Percentiles rank a stretch among this genome's conserved stretches.
These are phyloP conservation scores for Trichoplusia ni DNA, from an alignment of 1,140 invertebrate species.

Conservation along the genomic window DNA sequence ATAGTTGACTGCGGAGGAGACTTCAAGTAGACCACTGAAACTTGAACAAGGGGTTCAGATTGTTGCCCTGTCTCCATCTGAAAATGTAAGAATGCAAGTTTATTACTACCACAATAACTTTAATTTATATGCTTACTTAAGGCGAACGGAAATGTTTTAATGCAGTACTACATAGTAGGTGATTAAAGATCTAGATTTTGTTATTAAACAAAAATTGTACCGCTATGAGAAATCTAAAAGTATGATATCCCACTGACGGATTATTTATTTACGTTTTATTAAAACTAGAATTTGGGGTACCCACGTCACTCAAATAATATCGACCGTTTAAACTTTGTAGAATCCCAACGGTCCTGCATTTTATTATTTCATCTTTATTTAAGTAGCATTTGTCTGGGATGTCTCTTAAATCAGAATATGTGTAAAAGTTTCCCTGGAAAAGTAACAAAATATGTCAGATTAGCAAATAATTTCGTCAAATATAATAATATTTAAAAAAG, in stretches of 20 bases:
- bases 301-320: constrained; percentile 61
- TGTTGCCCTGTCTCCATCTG: constrained; percentile 5
- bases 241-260: too few relatives aligned
- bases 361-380: constrained; percentile 41
- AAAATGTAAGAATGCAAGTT: background rate
- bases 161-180: too few relatives aligned
- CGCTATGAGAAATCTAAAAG: too few relatives aligned
- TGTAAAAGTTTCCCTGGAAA: constrained; percentile 61
- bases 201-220: too few relatives aligned
- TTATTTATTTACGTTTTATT: too few relatives aligned
- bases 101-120: too few relatives aligned
- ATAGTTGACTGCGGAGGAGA: constrained; percentile 40
- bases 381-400: constrained; percentile 43
- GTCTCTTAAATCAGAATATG: constrained; percentile 39
- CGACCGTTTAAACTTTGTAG: constrained; percentile 56
- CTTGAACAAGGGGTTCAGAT: constrained; percentile 6
- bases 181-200: too few relatives aligned
- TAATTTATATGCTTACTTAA: too few relatives aligned
- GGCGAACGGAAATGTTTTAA: too few relatives aligned
- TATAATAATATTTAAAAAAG: background rate
- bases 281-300: too few relatives aligned
- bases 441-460: background rate
- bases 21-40: constrained; percentile 59
- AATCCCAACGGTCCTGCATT: constrained; percentile 62
- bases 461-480: too few relatives aligned